Base-by-base conservation (phyloP, 2,797 vertebrate genomes). In the Xerus rutilus region DNA sequence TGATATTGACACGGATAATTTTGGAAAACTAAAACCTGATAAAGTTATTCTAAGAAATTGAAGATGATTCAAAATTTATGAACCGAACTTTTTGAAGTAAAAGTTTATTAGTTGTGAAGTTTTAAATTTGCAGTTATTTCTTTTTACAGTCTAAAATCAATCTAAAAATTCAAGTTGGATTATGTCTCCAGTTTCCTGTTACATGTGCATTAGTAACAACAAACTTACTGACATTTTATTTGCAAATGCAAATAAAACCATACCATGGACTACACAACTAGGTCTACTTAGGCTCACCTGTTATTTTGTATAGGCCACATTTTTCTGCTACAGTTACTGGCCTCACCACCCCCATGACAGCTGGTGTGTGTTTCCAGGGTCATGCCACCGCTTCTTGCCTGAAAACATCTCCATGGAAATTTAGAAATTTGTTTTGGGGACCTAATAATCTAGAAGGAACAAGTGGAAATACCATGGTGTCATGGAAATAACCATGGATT, bases 111-210 rank as follows among this genome's bases (percentile, higher is more conserved):
- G 69, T 25, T 65, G 6, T 23, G 28, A 20, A 1, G 74, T 90
- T 67, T 43, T 12, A 3, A 20, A 73, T 54, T 20, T 65, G 49
- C 72, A 32, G 17, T 9, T 67, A 20, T 49, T 8, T 54, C 18
- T 47, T 95, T 89, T 92, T 83, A 83, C 9, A 64, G 10, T 65
- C 39, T 84, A 45, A 94, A 92, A 64, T 74, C 4, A 54, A 30
- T 76, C 54, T 91, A n/a, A 87, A 92, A 82, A 89, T 76, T 88
- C 7, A 39, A 4, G 7, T 76, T 94, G n/a, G 15, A 17, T 64
- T 90, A 21, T 70, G 18, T 69, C 25, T 74, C 69, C 10, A 3
- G 0, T 47, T 20, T 78, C 1, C 3, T 57, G 5, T 70, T 45
- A 57, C 59, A 30, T 52, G 57, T 59, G 67, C 69, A 17, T 45